These are phyloP conservation scores for Cuculus canorus DNA, from an alignment of 2,797 vertebrate genomes.

Conservation along the genomic window DNA sequence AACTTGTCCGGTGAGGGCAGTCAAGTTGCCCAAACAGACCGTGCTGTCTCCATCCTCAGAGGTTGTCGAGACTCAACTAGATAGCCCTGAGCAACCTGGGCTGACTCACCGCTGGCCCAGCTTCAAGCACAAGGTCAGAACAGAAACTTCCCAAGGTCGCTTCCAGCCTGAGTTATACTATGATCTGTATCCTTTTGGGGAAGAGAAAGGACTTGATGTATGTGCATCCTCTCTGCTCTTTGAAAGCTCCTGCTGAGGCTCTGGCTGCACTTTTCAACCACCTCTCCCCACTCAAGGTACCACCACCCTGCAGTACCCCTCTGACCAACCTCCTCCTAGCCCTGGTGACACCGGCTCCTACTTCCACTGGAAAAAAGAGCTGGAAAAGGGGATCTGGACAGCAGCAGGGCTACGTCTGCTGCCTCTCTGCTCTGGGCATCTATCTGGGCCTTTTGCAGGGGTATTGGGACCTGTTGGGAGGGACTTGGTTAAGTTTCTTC, in stretches of 20 bases:
- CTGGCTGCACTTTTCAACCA: neutral
- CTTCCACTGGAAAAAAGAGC: neutral
- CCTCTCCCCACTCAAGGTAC: neutral
- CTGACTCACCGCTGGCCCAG: neutral
- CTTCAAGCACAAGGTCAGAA: neutral
- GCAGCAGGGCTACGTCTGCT: fast-evolving
- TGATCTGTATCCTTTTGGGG: neutral
- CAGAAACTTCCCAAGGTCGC: neutral
- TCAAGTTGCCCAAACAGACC: neutral
- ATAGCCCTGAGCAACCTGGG: neutral
- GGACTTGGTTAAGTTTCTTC: neutral
- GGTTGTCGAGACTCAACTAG: neutral
- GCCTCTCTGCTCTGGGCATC: neutral
- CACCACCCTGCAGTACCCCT: neutral
- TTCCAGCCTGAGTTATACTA: neutral
- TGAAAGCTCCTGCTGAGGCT: neutral
- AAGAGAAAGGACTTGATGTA: neutral
- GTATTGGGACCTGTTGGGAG: neutral
- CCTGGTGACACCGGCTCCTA: neutral
- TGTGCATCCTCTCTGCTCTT: neutral
- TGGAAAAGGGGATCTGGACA: neutral
- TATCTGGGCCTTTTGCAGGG: fast-evolving
- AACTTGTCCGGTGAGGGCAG: neutral
- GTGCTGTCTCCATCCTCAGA: neutral
- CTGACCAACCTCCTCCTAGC: neutral